A percentile compares a stretch with the other conserved stretches of the same genome.
Conservation (phyloP, 2,888 invertebrate genomes). For the Pseudanteris insignis region DNA sequence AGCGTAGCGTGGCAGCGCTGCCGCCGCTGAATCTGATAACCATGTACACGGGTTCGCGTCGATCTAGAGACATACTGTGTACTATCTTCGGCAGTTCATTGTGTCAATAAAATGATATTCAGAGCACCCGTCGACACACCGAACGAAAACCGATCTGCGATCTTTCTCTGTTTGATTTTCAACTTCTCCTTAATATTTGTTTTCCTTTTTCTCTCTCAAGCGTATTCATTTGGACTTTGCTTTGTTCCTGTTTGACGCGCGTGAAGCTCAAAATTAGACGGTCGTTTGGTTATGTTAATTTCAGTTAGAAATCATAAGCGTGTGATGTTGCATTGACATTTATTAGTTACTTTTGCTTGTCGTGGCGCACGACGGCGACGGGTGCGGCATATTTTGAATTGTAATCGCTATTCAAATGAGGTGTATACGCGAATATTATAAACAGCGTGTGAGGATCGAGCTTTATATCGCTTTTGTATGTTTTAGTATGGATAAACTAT, state of each 20-base stretch:
- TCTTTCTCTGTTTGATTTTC: no score
- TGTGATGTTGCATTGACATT: no score
- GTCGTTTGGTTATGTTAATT: no score
- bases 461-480: slow-evolving; percentile 66
- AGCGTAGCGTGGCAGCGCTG: slow-evolving; percentile 14
- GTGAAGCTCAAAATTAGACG: background rate
- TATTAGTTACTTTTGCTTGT: no score
- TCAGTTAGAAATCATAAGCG: no score
- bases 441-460: slow-evolving; percentile 63
- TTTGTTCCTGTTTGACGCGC: slow-evolving; percentile 3
- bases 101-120: slow-evolving; percentile 34
- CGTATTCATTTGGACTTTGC: slow-evolving; percentile 9
- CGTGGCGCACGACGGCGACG: slow-evolving; percentile 30
- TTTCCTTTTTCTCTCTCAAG: no score
- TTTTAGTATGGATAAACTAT: slow-evolving; percentile 62
- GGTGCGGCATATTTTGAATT: slow-evolving; percentile 33
- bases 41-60: slow-evolving; percentile 44
- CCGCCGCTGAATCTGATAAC: slow-evolving; percentile 20
- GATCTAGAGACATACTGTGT: slow-evolving; percentile 41
- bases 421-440: slow-evolving; percentile 45
- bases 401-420: slow-evolving; percentile 51
- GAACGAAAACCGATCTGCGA: slow-evolving; percentile 14
- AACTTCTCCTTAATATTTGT: no score
- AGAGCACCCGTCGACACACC: slow-evolving; percentile 33
- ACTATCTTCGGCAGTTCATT: slow-evolving; percentile 42